Conservation (phyloP, 1,140 invertebrate species). For the Conopomorpha cramerella region DNA sequence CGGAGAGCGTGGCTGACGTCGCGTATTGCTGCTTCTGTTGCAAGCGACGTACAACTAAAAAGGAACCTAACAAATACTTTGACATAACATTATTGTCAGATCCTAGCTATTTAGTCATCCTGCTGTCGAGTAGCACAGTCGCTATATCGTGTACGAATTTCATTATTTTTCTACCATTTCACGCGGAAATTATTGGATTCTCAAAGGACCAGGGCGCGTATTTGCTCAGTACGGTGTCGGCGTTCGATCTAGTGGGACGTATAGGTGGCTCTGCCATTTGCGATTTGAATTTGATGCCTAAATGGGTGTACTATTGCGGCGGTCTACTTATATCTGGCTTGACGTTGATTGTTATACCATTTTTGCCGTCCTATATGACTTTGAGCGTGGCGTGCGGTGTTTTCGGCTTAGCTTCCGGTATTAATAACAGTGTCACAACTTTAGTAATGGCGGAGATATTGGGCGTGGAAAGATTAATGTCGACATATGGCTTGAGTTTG, state of each 20-base stretch:
- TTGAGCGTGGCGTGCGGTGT: too few species aligned
- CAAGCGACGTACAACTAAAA: conserved; percentile 37
- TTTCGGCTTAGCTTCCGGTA: conserved; percentile 77
- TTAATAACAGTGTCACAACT: conserved; percentile 83
- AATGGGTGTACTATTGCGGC: conserved; percentile 79
- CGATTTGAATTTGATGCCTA: conserved; percentile 74
- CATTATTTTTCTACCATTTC: conserved; percentile 76
- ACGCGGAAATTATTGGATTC: conserved; percentile 71
- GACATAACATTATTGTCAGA: conserved; percentile 73
- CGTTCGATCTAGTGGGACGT: conserved; percentile 77
- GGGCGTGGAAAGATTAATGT: conserved; percentile 77
- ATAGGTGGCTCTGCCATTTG: conserved; percentile 81
- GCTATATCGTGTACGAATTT: conserved; percentile 90
- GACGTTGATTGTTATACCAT: conserved; percentile 69
- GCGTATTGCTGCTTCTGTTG: conserved; percentile 50
- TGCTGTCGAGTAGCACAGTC: conserved; percentile 82
- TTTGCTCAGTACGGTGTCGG: conserved; percentile 77
- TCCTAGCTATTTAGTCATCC: conserved; percentile 78
- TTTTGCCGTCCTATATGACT: conserved; percentile 60
- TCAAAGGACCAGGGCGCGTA: conserved; percentile 69
- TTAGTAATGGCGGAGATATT: conserved; percentile 85
- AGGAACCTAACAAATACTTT: conserved; percentile 68
- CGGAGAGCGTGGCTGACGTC: conserved; percentile 56
- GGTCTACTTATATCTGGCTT: conserved; percentile 77
- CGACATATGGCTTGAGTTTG: conserved; percentile 82